Conservation (phyloP, 2,888 invertebrate species). For the Tubiluchus corallicola region DNA sequence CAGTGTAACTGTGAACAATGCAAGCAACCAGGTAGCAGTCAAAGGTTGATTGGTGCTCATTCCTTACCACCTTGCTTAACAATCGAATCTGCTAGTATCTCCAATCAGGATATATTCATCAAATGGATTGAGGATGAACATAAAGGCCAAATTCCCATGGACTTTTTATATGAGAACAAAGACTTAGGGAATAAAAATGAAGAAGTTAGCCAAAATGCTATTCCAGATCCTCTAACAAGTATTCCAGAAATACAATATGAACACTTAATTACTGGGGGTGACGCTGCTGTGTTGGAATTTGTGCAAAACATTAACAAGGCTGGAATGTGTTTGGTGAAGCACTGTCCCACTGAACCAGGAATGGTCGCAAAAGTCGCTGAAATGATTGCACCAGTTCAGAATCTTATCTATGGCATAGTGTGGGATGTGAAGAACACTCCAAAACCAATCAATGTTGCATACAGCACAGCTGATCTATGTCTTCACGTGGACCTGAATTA, state of each 20-base stretch:
- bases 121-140: background rate
- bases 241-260: background rate
- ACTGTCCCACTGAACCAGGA: background rate
- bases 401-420: slow-evolving; percentile 12
- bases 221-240: background rate
- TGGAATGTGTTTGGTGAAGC: background rate
- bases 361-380: background rate
- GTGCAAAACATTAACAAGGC: background rate
- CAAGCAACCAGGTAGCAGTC: slow-evolving; percentile 1
- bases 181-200: background rate
- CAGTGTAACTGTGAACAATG: slow-evolving; percentile 1
- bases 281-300: background rate
- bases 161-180: background rate
- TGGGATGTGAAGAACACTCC: slow-evolving; percentile 19
- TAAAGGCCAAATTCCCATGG: background rate
- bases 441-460: slow-evolving; percentile 24
- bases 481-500: slow-evolving; percentile 24
- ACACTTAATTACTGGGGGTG: too few species aligned
- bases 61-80: background rate
- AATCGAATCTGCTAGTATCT: background rate
- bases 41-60: background rate
- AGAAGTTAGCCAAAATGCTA: background rate
- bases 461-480: slow-evolving; percentile 17
- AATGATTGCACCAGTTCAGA: background rate
- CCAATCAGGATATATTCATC: background rate